Percentiles rank a stretch among this genome's conserved stretches.
These are phyloP conservation scores for Rhabdomys dilectus DNA, from an alignment of 2,113 vertebrate species.

Conservation along the genomic window DNA sequence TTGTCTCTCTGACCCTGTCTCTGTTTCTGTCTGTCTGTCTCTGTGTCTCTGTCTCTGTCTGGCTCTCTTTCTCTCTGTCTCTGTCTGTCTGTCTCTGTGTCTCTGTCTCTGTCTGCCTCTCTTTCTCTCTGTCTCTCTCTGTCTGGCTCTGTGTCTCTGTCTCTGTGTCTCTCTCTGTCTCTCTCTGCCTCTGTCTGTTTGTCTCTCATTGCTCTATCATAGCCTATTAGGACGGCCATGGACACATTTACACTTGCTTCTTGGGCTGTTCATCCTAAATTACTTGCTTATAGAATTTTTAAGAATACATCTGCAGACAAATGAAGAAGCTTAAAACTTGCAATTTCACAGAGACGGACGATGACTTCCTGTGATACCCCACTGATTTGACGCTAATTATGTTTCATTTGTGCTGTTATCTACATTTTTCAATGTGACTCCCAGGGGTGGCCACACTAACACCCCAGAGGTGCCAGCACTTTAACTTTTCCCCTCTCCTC, in stretches of 20 bases:
- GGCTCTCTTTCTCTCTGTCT: neutral
- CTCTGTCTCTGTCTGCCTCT: neutral
- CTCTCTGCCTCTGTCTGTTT: neutral
- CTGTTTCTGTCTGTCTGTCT: neutral
- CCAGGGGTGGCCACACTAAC: neutral
- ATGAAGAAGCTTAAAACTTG: neutral
- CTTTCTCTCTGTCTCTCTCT: too few relatives aligned
- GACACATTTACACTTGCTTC: neutral
- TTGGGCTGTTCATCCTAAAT: neutral
- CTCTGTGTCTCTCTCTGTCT: neutral
- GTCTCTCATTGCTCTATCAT: neutral
- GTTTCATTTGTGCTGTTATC: rapidly evolving
- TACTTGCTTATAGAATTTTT: neutral
- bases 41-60: too few relatives aligned
- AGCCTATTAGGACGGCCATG: neutral
- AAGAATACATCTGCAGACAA: neutral
- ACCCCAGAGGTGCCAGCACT: neutral
- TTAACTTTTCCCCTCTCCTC: neutral
- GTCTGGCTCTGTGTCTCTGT: neutral
- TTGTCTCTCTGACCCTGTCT: rapidly evolving
- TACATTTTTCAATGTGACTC: neutral
- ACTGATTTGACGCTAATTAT: neutral
- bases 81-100: neutral
- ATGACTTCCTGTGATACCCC: rapidly evolving
- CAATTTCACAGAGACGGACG: neutral